Evolutionary conservation across 2,888 invertebrate genomes (phyloP).

Genomic region (Stenchaetothrips biformis): DNA sequence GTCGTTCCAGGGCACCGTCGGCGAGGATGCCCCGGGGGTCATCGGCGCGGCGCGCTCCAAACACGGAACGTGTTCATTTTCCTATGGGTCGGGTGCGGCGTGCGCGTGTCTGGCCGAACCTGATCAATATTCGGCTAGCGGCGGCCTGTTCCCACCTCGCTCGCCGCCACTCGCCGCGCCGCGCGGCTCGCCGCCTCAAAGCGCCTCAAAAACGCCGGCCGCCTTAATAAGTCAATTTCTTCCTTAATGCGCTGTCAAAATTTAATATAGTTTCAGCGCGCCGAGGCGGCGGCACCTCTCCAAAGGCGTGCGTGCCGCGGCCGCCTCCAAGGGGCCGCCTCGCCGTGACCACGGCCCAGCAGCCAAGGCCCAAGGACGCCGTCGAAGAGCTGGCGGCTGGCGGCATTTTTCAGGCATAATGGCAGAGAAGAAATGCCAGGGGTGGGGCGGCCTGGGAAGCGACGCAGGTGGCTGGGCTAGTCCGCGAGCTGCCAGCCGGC

Average conservation of each 20-base stretch:
- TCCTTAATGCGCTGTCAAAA: slow-evolving; percentile 23
- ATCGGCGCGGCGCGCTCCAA: not conserved
- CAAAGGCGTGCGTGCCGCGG: not conserved
- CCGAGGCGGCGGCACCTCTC: not conserved
- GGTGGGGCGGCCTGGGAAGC: not conserved
- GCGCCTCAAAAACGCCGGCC: not conserved
- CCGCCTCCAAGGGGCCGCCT: not conserved
- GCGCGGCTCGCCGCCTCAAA: slow-evolving; percentile 1
- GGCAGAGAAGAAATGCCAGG: not conserved
- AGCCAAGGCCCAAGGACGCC: not conserved
- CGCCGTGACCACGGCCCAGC: not conserved
- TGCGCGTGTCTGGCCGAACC: not conserved
- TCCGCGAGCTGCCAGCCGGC: not conserved
- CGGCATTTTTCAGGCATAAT: no score
- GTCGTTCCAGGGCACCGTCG: not conserved
- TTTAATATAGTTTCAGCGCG: slow-evolving; percentile 21
- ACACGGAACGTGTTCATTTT: not conserved
- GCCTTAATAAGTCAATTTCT: slow-evolving; percentile 23
- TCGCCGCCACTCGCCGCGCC: not conserved
- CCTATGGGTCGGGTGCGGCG: not conserved
- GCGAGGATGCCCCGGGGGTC: not conserved
- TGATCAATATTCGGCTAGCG: slow-evolving; percentile 23
- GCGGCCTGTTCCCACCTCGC: slow-evolving; percentile 13
- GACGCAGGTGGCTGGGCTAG: not conserved
- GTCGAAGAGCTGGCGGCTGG: no score